Percentiles rank a stretch among this genome's conserved stretches.
phyloP scores from a whole-genome alignment of 2,797 vertebrate species.

The Chlorospingus semifuscus region DNA sequence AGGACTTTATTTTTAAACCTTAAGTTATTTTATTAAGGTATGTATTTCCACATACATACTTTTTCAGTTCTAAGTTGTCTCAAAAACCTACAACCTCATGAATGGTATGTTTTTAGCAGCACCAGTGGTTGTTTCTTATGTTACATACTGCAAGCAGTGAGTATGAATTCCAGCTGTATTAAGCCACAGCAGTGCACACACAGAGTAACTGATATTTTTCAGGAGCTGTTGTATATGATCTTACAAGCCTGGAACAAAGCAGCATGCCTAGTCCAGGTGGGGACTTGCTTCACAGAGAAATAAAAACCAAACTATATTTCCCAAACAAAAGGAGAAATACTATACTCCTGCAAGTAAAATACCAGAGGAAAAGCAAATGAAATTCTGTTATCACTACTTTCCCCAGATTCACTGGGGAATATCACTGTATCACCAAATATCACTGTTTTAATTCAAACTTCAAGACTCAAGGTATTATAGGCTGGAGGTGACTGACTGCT shows the following conservation, averaged over 20 bases:
- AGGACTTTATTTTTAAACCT: background rate
- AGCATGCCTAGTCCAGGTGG: background rate
- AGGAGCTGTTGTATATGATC: background rate
- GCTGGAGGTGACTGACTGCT: background rate
- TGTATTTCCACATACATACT: background rate
- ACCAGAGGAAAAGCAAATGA: background rate
- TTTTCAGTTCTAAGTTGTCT: background rate
- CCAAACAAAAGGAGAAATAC: background rate
- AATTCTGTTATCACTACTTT: background rate
- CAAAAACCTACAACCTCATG: background rate
- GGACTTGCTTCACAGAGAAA: background rate
- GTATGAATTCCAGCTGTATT: background rate
- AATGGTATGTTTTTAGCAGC: background rate
- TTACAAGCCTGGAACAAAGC: background rate
- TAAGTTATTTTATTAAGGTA: background rate
- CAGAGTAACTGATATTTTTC: background rate
- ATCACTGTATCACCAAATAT: background rate
- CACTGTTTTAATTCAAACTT: background rate
- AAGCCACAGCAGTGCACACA: background rate
- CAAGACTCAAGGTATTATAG: background rate
- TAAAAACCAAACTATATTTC: background rate
- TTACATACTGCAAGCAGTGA: background rate
- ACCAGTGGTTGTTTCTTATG: background rate
- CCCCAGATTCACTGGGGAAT: background rate
- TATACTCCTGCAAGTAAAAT: background rate